Percentiles rank a stretch among this genome's conserved stretches.
phyloP scores from a whole-genome alignment of 2,888 invertebrate genomes.

The Tachina fera region DNA sequence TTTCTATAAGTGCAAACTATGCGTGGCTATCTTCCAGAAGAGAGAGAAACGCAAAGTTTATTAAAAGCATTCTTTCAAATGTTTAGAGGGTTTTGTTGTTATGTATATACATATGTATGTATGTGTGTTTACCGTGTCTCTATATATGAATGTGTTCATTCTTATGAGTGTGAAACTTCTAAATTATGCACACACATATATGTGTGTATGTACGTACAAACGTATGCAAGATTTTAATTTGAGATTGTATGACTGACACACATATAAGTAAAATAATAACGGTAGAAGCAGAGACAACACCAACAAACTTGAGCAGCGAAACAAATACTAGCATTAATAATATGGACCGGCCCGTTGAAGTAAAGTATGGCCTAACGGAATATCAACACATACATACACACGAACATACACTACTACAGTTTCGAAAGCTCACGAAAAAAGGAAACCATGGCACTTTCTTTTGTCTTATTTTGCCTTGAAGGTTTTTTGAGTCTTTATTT shows the following conservation, averaged over 20 bases:
- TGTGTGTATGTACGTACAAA: constrained; percentile 62
- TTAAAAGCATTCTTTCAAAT: not conserved
- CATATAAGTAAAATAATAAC: constrained; percentile 30
- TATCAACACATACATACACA: not conserved
- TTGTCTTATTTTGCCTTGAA: constrained; percentile 39
- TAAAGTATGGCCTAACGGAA: constrained; percentile 35
- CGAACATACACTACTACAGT: not conserved
- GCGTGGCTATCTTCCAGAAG: not conserved
- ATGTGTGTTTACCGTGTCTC: constrained; percentile 7
- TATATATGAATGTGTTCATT: not conserved
- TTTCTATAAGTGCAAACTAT: too few species aligned
- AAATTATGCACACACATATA: constrained; percentile 67
- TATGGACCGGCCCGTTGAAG: constrained; percentile 28
- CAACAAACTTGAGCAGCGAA: constrained; percentile 31
- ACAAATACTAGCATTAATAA: constrained; percentile 41
- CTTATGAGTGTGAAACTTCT: constrained; percentile 51
- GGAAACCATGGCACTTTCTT: not conserved
- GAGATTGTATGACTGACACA: constrained; percentile 68
- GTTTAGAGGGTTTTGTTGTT: not conserved
- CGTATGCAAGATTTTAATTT: constrained; percentile 73
- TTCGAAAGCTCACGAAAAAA: not conserved
- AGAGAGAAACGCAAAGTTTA: not conserved
- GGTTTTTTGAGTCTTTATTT: constrained; percentile 18
- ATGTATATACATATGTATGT: not conserved
- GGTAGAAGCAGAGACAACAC: constrained; percentile 30